Percentiles rank a stretch among this genome's conserved stretches.
Conservation (phyloP, 2,797 vertebrate species). For the Amblyraja radiata region DNA sequence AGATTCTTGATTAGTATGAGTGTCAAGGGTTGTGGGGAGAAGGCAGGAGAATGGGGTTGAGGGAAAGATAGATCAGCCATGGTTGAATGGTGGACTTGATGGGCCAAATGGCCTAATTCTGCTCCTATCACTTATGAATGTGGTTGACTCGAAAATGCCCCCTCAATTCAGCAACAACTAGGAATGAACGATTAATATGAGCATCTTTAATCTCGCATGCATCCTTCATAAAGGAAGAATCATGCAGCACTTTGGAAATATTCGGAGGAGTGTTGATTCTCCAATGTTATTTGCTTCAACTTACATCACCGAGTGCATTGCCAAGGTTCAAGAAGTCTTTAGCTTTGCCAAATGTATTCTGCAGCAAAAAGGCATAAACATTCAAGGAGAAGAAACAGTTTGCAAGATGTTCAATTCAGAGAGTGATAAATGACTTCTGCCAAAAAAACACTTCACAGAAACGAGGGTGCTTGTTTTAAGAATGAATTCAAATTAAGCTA, state of each 20-base stretch:
- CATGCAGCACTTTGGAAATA: not conserved
- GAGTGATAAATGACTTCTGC: not conserved
- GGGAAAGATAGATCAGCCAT: no score
- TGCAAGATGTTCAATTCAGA: not conserved
- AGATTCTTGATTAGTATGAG: no score
- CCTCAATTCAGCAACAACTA: no score
- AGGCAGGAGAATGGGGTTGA: no score
- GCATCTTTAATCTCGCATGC: no score
- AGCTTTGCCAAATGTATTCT: not conserved
- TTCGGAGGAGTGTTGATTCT: not conserved
- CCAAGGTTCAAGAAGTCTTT: not conserved
- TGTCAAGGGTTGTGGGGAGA: no score
- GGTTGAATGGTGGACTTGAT: no score
- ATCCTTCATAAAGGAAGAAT: not conserved
- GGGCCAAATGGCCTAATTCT: no score
- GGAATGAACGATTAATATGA: no score
- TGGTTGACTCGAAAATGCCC: no score
- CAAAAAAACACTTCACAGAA: not conserved
- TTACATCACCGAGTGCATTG: not conserved
- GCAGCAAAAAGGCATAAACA: not conserved
- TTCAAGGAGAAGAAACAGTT: not conserved
- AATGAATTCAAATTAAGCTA: not conserved
- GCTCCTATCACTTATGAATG: no score
- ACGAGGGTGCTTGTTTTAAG: not conserved
- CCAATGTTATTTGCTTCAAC: not conserved